Conservation (phyloP, 1,140 invertebrate genomes). For the Holotrichia oblita region DNA sequence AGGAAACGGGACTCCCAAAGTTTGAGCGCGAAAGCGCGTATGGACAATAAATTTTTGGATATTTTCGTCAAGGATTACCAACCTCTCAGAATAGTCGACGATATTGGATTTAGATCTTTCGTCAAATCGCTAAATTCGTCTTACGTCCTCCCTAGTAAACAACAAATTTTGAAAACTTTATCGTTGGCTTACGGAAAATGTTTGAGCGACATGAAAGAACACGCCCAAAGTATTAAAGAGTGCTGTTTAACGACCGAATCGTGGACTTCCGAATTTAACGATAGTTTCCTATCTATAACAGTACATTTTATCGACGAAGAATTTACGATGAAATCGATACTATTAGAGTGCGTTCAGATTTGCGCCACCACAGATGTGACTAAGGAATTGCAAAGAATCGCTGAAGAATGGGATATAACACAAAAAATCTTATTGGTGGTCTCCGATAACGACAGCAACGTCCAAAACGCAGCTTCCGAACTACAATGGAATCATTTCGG, state of each 20-base stretch:
- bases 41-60: slow-evolving; percentile 40
- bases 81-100: slow-evolving; percentile 38
- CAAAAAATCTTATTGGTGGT: slow-evolving; percentile 47
- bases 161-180: slow-evolving; percentile 35
- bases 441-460: slow-evolving; percentile 51
- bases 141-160: slow-evolving; percentile 24
- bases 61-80: slow-evolving; percentile 38
- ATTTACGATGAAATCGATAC: slow-evolving; percentile 28
- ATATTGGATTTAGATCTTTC: slow-evolving; percentile 35
- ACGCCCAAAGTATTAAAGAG: not conserved
- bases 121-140: slow-evolving; percentile 39
- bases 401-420: slow-evolving; percentile 45
- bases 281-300: slow-evolving; percentile 38
- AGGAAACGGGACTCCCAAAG: not conserved
- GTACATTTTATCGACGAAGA: slow-evolving; percentile 43
- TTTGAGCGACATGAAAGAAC: slow-evolving; percentile 32
- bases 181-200: slow-evolving; percentile 40
- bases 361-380: slow-evolving; percentile 45
- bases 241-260: slow-evolving; percentile 32
- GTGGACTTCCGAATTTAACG: slow-evolving; percentile 41
- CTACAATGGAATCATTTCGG: slow-evolving; percentile 50
- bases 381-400: slow-evolving; percentile 41
- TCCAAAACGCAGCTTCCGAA: slow-evolving; percentile 46
- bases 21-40: not conserved
- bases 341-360: slow-evolving; percentile 30